A percentile compares a stretch with the other conserved stretches of the same genome.
Conservation (phyloP, 2,888 invertebrate species). For the Taenaris catops region DNA sequence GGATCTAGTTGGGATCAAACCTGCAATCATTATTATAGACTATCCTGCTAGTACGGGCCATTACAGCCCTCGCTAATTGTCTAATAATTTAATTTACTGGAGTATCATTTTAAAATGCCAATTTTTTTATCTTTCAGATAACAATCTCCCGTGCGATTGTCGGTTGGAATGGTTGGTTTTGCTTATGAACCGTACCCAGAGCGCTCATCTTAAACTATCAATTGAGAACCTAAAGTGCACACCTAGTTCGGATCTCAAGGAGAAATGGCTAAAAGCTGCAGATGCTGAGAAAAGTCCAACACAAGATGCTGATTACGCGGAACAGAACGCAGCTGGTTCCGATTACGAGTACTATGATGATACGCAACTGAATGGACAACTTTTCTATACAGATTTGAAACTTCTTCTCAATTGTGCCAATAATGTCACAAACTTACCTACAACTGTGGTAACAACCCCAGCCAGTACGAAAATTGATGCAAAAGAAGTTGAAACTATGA, state of each 20-base stretch:
- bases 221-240: constrained; percentile 61
- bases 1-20: no score
- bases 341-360: constrained; percentile 71
- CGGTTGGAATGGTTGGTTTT: constrained; percentile 56
- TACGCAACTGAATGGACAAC: constrained; percentile 56
- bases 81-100: neutral
- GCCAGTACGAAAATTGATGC: constrained; percentile 14
- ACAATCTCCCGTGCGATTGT: constrained; percentile 60
- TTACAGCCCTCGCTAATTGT: no score
- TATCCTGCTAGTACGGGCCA: no score
- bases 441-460: constrained; percentile 15
- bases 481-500: constrained; percentile 16
- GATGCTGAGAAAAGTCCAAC: constrained; percentile 19
- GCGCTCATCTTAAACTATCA: constrained; percentile 41
- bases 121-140: constrained; percentile 46
- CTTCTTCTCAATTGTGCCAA: constrained; percentile 49
- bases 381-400: constrained; percentile 62
- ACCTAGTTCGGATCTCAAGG: constrained; percentile 45
- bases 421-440: constrained; percentile 9
- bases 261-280: constrained; percentile 42
- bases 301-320: constrained; percentile 34
- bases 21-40: no score
- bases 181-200: constrained; percentile 56
- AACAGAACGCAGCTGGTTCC: neutral
- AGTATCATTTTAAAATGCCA: neutral